A percentile compares a stretch with the other conserved stretches of the same genome.
These are phyloP conservation scores for Disparrhopalites patrizii DNA, from an alignment of 2,888 invertebrate genomes.

Conservation along the genomic window DNA sequence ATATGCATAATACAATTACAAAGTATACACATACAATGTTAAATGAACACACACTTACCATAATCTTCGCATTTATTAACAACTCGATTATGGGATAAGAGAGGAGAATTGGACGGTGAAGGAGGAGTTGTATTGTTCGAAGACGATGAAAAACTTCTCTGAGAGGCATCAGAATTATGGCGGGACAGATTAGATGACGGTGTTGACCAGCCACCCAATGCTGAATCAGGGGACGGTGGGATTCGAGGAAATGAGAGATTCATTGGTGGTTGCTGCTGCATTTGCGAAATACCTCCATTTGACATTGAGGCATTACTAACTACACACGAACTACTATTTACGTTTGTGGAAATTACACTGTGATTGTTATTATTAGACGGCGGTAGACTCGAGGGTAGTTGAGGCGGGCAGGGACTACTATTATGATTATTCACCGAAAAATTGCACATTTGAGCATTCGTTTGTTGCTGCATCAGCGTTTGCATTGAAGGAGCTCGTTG, in stretches of 20 bases:
- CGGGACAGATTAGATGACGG: slow-evolving; percentile 48
- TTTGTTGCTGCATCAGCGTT: slow-evolving; percentile 24
- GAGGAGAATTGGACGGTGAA: slow-evolving; percentile 48
- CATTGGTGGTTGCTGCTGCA: slow-evolving; percentile 46
- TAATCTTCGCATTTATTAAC: slow-evolving; percentile 48
- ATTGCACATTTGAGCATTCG: slow-evolving; percentile 15
- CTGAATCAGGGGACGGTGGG: slow-evolving; percentile 48
- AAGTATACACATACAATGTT: not conserved
- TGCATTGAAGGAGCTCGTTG: slow-evolving; percentile 23
- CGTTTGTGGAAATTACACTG: slow-evolving; percentile 25
- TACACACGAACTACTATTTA: slow-evolving; percentile 13
- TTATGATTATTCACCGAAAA: slow-evolving; percentile 18
- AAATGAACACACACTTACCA: slow-evolving; percentile 32
- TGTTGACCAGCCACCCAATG: slow-evolving; percentile 48
- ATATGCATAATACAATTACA: not conserved
- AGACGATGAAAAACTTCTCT: slow-evolving; percentile 49
- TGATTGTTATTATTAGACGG: slow-evolving; percentile 36
- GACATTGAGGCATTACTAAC: slow-evolving; percentile 12
- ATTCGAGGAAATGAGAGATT: slow-evolving; percentile 48
- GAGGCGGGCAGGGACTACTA: slow-evolving; percentile 29
- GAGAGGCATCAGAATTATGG: slow-evolving; percentile 48
- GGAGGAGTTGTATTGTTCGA: slow-evolving; percentile 49
- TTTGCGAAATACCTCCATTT: slow-evolving; percentile 12
- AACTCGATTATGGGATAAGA: slow-evolving; percentile 46
- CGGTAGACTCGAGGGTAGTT: slow-evolving; percentile 38